Evolutionary conservation across 2,113 vertebrate species (phyloP).

Genomic region (Sorex araneus): DNA sequence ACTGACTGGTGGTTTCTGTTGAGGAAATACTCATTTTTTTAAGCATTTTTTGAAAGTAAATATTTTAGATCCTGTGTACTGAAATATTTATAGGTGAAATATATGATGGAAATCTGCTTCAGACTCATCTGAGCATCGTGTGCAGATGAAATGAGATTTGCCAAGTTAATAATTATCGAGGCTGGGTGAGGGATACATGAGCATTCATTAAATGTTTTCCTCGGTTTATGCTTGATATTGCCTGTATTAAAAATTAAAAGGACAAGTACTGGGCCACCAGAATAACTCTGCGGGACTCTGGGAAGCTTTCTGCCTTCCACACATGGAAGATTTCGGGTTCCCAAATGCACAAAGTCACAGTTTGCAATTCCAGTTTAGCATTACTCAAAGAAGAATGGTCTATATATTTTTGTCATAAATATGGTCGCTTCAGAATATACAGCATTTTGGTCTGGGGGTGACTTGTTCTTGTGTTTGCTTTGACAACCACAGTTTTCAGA

Average conservation of each 20-base stretch:
- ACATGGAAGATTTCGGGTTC: not conserved
- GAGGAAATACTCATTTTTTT: conserved; percentile 5
- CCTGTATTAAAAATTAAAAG: conserved; percentile 20
- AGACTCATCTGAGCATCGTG: not conserved
- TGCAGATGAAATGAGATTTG: not conserved
- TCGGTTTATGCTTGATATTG: conserved; percentile 24
- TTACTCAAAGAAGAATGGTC: not conserved
- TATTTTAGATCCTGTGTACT: conserved; percentile 16
- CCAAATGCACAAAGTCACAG: not conserved
- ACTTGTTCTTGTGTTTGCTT: conserved; percentile 54
- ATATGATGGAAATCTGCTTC: conserved; percentile 15
- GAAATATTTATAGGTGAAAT: conserved; percentile 48
- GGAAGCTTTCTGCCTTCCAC: not conserved
- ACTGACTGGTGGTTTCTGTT: conserved; percentile 17
- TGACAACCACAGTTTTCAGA: conserved; percentile 87
- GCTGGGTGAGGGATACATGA: not conserved
- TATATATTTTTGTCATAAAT: not conserved
- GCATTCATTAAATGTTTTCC: not conserved
- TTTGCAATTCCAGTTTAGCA: not conserved
- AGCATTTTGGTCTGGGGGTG: not conserved
- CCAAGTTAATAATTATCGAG: not conserved
- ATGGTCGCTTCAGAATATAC: conserved; percentile 35
- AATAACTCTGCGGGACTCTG: not conserved
- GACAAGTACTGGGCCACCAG: not conserved
- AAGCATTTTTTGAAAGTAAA: not conserved